Conservation (phyloP, 2,888 invertebrate species). For the Drosophila histrio region DNA sequence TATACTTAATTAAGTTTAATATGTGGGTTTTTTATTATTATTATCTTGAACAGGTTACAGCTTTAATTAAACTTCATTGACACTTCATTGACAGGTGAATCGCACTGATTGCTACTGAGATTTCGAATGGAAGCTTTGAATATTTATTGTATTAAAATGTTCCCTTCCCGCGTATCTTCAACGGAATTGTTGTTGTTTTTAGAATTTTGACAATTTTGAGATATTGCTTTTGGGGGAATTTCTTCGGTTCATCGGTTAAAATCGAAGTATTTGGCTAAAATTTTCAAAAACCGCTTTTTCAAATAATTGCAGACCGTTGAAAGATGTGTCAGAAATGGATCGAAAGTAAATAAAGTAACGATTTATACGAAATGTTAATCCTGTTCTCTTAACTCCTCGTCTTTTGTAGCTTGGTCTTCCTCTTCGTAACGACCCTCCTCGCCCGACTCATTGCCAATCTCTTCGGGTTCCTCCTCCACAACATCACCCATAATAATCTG, state of each 20-base stretch:
- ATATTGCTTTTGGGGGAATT: not conserved
- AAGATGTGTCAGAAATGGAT: not conserved
- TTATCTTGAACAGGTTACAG: slow-evolving; percentile 47
- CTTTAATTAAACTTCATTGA: slow-evolving; percentile 68
- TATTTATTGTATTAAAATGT: slow-evolving; percentile 27
- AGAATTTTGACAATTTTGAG: slow-evolving; percentile 9
- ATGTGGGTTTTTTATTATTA: slow-evolving; percentile 39
- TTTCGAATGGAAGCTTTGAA: slow-evolving; percentile 22
- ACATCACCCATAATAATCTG: slow-evolving; percentile 85
- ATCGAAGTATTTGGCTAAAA: not conserved
- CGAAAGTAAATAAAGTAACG: slow-evolving; percentile 23
- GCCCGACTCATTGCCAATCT: slow-evolving; percentile 28
- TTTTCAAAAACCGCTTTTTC: slow-evolving; percentile 1
- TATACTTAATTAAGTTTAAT: slow-evolving; percentile 18
- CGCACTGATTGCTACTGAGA: slow-evolving; percentile 33
- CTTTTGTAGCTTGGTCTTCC: not conserved
- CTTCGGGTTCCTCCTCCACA: slow-evolving; percentile 50
- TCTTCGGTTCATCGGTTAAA: not conserved
- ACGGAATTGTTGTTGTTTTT: slow-evolving; percentile 1
- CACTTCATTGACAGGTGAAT: slow-evolving; percentile 51
- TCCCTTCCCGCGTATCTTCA: not conserved
- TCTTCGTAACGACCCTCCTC: not conserved
- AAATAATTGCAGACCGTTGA: slow-evolving; percentile 2
- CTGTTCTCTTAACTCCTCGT: not conserved
- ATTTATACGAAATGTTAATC: too few relatives aligned